A percentile compares a stretch with the other conserved stretches of the same genome.
These are phyloP conservation scores for Drosophila pseudotalamancana DNA, from an alignment of 2,888 invertebrate species.

Conservation along the genomic window DNA sequence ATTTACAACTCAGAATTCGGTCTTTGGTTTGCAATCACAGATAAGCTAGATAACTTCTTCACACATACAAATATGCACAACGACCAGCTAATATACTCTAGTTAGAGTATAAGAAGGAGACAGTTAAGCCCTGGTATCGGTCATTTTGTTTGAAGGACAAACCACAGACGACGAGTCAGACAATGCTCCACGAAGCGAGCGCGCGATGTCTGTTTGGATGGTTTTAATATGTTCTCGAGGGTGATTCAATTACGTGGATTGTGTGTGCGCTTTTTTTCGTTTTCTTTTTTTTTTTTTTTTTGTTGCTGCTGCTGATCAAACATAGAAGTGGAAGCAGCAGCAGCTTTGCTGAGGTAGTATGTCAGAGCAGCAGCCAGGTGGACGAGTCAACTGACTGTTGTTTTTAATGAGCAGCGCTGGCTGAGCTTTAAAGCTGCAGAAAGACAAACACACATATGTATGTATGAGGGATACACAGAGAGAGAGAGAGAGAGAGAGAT, in stretches of 20 bases:
- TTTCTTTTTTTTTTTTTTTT: conserved; percentile 28
- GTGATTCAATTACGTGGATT: conserved; percentile 76
- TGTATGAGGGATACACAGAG: background rate
- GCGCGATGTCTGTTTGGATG: conserved; percentile 50
- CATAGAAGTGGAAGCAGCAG: conserved; percentile 29
- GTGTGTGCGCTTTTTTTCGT: conserved; percentile 45
- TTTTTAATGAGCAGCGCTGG: conserved; percentile 62
- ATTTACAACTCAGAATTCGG: no score
- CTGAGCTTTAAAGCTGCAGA: conserved; percentile 50
- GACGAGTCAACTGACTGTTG: conserved; percentile 59
- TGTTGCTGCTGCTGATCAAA: conserved; percentile 43
- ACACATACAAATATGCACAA: no score
- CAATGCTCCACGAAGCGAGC: conserved; percentile 40
- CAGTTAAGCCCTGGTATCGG: conserved; percentile 61
- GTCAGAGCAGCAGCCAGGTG: conserved; percentile 54
- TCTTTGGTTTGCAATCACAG: no score
- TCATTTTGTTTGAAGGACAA: conserved; percentile 73
- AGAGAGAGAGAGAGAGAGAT: background rate
- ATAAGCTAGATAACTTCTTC: no score
- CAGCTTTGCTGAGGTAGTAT: conserved; percentile 31
- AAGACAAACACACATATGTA: conserved; percentile 1
- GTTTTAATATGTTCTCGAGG: conserved; percentile 77
- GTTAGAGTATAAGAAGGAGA: conserved; percentile 24
- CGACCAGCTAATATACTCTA: background rate
- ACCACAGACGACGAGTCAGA: conserved; percentile 61